phyloP scores from a whole-genome alignment of 2,113 vertebrate genomes.

The Cranoglanis bouderius region DNA sequence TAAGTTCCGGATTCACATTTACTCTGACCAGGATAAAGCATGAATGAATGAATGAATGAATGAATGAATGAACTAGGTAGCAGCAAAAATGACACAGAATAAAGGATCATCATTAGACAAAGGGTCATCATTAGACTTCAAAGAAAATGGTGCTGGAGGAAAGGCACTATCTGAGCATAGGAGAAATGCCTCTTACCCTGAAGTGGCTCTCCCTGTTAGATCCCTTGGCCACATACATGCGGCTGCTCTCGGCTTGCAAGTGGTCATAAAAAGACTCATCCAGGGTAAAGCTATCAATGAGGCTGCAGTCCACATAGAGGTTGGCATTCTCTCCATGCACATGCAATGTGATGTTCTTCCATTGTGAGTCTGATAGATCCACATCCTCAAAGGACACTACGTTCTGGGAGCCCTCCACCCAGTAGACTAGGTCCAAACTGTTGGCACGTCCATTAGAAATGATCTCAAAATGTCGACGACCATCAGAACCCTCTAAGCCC shows the following conservation, averaged over 20 bases:
- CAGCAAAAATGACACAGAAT: not conserved
- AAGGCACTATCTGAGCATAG: not conserved
- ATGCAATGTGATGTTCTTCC: constrained; percentile 85
- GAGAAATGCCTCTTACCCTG: constrained; percentile 69
- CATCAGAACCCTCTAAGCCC: constrained; percentile 76
- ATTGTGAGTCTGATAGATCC: constrained; percentile 82
- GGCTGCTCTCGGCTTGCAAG: constrained; percentile 71
- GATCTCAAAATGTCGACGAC: constrained; percentile 79
- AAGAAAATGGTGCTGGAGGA: not conserved
- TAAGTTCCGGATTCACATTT: not conserved
- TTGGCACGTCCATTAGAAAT: constrained; percentile 82
- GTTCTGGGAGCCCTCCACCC: constrained; percentile 73
- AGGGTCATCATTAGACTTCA: not conserved
- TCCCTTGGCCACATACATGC: constrained; percentile 81
- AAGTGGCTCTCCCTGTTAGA: constrained; percentile 79
- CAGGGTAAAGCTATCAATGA: constrained; percentile 80
- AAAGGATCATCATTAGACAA: not conserved
- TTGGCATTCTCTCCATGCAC: constrained; percentile 78
- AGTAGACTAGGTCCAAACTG: constrained; percentile 84
- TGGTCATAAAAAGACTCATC: constrained; percentile 85
- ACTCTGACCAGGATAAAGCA: not conserved
- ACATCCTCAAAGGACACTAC: constrained; percentile 81
- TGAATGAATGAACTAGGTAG: not conserved
- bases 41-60: not conserved
- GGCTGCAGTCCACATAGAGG: constrained; percentile 81